Conservation (phyloP, 1,140 invertebrate species). For the Brachionus manjavacas region DNA sequence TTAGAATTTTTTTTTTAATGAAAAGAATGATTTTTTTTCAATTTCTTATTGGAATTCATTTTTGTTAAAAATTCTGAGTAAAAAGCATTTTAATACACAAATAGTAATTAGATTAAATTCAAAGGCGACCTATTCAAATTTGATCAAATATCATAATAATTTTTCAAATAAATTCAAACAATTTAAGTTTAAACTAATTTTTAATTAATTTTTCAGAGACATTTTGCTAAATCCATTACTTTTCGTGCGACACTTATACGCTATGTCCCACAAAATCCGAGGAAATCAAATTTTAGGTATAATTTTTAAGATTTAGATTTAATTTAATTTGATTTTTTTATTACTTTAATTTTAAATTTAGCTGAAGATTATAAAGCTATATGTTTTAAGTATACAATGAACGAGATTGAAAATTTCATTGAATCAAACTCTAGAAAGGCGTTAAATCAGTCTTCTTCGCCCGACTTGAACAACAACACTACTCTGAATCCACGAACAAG, state of each 20-base stretch:
- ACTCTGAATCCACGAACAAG: not conserved
- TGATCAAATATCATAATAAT: too few relatives aligned
- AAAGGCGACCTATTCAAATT: too few relatives aligned
- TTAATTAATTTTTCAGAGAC: not conserved
- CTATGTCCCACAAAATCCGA: constrained; percentile 11
- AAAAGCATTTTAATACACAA: too few relatives aligned
- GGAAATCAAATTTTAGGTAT: not conserved
- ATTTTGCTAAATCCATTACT: constrained; percentile 17
- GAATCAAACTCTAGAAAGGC: not conserved
- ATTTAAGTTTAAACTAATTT: not conserved
- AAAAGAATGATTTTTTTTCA: too few relatives aligned
- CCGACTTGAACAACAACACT: not conserved
- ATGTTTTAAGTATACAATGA: constrained; percentile 30
- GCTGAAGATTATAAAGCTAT: not conserved
- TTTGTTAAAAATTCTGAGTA: too few relatives aligned
- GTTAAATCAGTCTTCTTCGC: not conserved
- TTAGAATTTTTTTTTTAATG: too few relatives aligned
- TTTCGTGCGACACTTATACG: not conserved
- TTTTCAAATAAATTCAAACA: not conserved
- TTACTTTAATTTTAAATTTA: not conserved
- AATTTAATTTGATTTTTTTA: not conserved
- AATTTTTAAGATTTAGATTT: not conserved
- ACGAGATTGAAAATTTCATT: constrained; percentile 5
- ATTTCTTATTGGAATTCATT: too few relatives aligned
- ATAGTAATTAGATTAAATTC: too few relatives aligned